A percentile compares a stretch with the other conserved stretches of the same genome.
phyloP scores from a whole-genome alignment of 2,888 invertebrate species.

The Vandiemenella viatica region DNA sequence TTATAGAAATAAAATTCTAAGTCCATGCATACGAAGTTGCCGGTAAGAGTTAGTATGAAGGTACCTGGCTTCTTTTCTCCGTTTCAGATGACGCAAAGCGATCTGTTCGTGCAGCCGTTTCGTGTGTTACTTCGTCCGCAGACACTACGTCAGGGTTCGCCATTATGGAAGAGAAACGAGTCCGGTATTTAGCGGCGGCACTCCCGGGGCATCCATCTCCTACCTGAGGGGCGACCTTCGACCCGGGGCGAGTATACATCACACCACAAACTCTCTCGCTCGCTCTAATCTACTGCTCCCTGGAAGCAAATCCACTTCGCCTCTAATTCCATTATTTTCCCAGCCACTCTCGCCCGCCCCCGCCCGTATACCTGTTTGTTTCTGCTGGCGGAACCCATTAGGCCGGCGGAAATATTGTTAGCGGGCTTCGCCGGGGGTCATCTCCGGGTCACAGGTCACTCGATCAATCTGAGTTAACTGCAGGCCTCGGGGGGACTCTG shows the following conservation, averaged over 20 bases:
- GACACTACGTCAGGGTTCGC: no score
- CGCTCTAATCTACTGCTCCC: neutral
- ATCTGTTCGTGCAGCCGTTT: no score
- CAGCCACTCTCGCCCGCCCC: neutral
- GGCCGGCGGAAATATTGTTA: conserved; percentile 11
- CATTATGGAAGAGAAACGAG: no score
- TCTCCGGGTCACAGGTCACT: conserved; percentile 11
- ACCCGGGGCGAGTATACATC: neutral
- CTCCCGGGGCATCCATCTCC: neutral
- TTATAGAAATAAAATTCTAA: no score
- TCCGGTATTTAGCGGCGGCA: neutral
- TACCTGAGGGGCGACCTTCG: neutral
- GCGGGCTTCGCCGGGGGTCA: conserved; percentile 6
- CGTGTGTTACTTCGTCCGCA: no score
- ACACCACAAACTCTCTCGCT: no score
- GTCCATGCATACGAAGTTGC: no score
- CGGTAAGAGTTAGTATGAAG: no score
- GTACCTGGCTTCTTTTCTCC: no score
- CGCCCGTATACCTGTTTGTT: neutral
- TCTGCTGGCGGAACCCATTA: conserved; percentile 5
- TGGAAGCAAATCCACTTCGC: neutral
- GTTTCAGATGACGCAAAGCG: no score
- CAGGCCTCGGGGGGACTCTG: conserved; percentile 2
- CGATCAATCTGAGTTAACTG: conserved; percentile 14
- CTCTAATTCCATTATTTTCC: neutral